Base-by-base conservation (phyloP, 1,140 invertebrate genomes). In the Drosophila athabasca region DNA sequence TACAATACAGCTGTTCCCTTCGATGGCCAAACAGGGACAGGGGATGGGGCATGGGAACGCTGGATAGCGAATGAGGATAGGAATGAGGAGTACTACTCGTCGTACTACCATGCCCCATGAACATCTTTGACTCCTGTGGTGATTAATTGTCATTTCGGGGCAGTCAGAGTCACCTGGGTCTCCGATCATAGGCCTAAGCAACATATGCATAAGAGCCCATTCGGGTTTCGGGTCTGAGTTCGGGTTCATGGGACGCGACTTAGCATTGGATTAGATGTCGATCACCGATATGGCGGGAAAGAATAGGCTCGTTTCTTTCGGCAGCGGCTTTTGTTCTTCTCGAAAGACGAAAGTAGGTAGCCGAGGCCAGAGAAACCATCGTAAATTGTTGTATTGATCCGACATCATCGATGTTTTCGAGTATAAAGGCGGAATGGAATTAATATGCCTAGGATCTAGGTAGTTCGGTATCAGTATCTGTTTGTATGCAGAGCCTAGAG, bases 61-160 rank as follows among this genome's bases (percentile, higher is more conserved):
- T 22, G 13, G 43, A 17, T 41, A 31, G 62, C 11, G 15, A 43
- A 11, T 39, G 35, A 19, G 17, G 35, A 39, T 39, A 61, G 62
- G 44, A 72, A 50, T 51, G 60, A 64, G 19, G 60, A 64, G 19
- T 66, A 35, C 67, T 68, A 41, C 54, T 41, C 17, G 17, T 52
- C 54, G 51, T 62, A 39, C 35, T 13, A 3, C 9, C 35, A 11
- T 39, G 35, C 35, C 35, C 35, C 66, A 29, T 19, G 78, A 87
- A 76, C 79, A 83, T 88, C 84, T 88, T 88, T 83, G 84, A 89
- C 83, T 88, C 83, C 83, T 88, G 83, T 35, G 83, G 83, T 88
- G 83, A 88, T 88, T 88, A 88, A 88, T 88, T 89, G 84, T 88
- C 83, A 87, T 87, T 60, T 60, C 50, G 71, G 73, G 11, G 35